A percentile compares a stretch with the other conserved stretches of the same genome.
Evolutionary conservation across 1,140 invertebrate species (phyloP).

Genomic region (Chionoecetes opilio): DNA sequence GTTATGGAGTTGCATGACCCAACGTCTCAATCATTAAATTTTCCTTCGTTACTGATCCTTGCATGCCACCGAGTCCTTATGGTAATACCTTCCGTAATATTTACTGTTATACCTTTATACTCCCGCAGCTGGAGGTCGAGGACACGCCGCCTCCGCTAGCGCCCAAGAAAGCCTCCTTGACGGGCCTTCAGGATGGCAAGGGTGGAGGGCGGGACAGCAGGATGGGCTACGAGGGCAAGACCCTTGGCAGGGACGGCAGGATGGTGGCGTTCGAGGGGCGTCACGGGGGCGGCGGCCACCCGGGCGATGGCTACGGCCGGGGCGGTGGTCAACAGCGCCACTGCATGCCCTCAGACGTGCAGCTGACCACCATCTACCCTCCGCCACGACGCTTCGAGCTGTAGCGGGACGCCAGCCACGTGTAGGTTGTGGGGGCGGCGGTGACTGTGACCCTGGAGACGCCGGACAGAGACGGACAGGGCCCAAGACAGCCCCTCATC

Average conservation of each 20-base stretch:
- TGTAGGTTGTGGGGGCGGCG: conserved; percentile 55
- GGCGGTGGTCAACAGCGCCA: neutral
- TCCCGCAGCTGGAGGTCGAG: conserved; percentile 62
- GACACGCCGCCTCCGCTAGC: conserved; percentile 70
- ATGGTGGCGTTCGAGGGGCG: neutral
- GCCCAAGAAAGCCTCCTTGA: conserved; percentile 71
- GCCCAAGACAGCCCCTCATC: neutral
- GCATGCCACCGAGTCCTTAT: no score
- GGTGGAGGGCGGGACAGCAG: neutral
- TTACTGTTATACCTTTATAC: neutral
- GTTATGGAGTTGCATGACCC: no score
- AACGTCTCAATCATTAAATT: no score
- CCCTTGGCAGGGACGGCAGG: conserved; percentile 48
- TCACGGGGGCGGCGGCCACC: neutral
- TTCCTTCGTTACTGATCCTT: no score
- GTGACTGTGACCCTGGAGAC: neutral
- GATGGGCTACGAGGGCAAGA: conserved; percentile 35
- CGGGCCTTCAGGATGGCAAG: neutral
- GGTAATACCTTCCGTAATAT: no score
- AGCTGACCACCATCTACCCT: conserved; percentile 77
- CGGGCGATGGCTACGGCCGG: neutral
- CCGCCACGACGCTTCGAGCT: conserved; percentile 68
- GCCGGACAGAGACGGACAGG: neutral
- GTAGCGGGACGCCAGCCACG: conserved; percentile 67
- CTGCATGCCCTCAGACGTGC: conserved; percentile 53